Base-by-base conservation (phyloP, 2,797 vertebrate species). In the Sebastes trivittatus region DNA sequence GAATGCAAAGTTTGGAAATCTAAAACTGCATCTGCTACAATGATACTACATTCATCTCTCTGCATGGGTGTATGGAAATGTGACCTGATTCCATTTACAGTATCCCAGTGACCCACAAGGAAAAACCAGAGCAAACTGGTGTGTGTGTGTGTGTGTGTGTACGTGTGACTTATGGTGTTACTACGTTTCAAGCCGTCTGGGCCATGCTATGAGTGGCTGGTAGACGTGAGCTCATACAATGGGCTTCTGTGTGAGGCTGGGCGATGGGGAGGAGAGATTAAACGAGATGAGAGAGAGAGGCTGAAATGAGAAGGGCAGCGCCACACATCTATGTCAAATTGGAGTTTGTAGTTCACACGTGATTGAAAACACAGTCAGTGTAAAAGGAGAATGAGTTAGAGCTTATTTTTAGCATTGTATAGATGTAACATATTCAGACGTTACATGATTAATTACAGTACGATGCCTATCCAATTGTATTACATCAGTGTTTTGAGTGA, bases 211-310 rank as follows among this genome's bases (percentile, higher is more conserved):
- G 58, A 75, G 70, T 29, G 59, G 63, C 75, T 84, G 64, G 64
- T 79, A 81, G 89, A 89, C 25, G 49, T 79, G 69, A 91, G 70
- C 78, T 90, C 82, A 81, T 60, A 93, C 93, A 92, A 94, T 83
- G 84, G 89, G 78, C 85, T 87, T 87, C 87, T 94, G 87, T 93
- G 85, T 85, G 73, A 64, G 79, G 59, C 32, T 9, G 69, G 49
- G 27, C 67, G 81, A 89, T 68, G 83, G 25, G 20, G 65, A 81
- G 69, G 42, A 75, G 75, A 87, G 80, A 88, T 87, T 77, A 78
- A 82, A 75, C 1, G 5, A 60, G 52, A 59, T 42, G 55, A 77
- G 46, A 52, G 61, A 61, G 36, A 62, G 36, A 23, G 38, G 60
- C 55, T 72, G 36, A 80, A 67, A 77, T 10, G 32, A 29, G 64